Evolutionary conservation across 23 tunicate species (phyloP).

Genomic region (Diplosoma virens): DNA sequence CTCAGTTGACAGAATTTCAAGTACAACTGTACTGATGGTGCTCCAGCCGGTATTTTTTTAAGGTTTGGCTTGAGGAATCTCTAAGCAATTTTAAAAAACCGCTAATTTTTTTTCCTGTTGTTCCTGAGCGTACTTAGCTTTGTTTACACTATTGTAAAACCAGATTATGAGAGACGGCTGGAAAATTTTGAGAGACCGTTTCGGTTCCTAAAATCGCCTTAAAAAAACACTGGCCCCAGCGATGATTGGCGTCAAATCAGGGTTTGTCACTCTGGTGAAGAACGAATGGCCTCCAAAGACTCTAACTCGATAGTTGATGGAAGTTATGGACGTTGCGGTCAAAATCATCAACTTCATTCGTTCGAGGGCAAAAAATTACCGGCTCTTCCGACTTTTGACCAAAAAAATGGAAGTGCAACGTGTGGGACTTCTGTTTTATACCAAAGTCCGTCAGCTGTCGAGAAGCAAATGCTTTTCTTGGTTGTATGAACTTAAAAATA

Average conservation of each 20-base stretch:
- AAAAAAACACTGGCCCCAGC: too few relatives aligned
- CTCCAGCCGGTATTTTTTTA: too few relatives aligned
- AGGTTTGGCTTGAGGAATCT: too few relatives aligned
- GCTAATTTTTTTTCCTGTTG: too few relatives aligned
- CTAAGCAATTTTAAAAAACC: too few relatives aligned
- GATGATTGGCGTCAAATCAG: conserved; percentile 29
- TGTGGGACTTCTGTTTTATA: conserved; percentile 17
- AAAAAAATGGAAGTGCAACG: conserved; percentile 35
- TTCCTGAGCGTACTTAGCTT: too few relatives aligned
- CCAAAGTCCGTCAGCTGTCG: too few relatives aligned
- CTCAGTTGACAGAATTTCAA: conserved; percentile 34
- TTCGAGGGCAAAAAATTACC: conserved; percentile 33
- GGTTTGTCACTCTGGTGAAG: conserved; percentile 30
- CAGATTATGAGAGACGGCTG: too few relatives aligned
- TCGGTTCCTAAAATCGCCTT: too few relatives aligned
- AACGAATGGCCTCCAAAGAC: conserved; percentile 43
- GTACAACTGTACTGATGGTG: conserved; percentile 28
- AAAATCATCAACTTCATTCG: conserved; percentile 34
- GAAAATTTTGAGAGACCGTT: too few relatives aligned
- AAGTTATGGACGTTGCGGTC: conserved; percentile 43
- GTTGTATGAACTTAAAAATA: not conserved
- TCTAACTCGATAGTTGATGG: conserved; percentile 20
- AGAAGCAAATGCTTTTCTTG: not conserved
- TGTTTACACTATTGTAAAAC: too few relatives aligned
- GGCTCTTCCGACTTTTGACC: conserved; percentile 32